Conservation (phyloP, 53 echinoderm and acorn worm species). For the Apostichopus leukothele region DNA sequence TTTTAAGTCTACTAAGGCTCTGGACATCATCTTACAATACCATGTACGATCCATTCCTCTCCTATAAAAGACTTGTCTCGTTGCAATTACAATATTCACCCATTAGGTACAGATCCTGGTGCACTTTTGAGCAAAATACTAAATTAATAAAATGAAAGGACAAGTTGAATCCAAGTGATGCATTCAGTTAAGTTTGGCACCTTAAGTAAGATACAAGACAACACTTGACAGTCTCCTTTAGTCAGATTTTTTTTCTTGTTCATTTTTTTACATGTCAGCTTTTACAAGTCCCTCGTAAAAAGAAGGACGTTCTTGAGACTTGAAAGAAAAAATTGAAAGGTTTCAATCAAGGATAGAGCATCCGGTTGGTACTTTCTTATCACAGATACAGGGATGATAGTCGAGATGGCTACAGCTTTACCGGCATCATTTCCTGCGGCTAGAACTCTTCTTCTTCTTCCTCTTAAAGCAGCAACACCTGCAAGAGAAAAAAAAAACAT, state of each 20-base stretch:
- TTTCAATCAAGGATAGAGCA: not conserved
- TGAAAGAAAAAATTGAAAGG: slow-evolving; percentile 10
- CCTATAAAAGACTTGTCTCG: no score
- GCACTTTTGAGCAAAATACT: not conserved
- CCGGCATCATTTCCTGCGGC: slow-evolving; percentile 69
- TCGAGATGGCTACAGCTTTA: not conserved
- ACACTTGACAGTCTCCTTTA: not conserved
- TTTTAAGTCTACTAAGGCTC: no score
- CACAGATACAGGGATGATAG: not conserved
- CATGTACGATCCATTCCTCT: not conserved
- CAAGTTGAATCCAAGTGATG: not conserved
- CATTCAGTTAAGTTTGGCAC: slow-evolving; percentile 28
- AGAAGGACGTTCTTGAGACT: slow-evolving; percentile 4
- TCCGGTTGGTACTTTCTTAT: slow-evolving; percentile 46
- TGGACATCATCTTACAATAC: not conserved
- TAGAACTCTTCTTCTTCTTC: slow-evolving; percentile 95
- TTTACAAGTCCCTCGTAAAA: not conserved
- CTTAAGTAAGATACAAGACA: slow-evolving; percentile 28
- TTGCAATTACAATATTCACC: no score
- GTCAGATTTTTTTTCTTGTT: not conserved
- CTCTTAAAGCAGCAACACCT: slow-evolving; percentile 99
- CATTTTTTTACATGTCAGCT: not conserved
- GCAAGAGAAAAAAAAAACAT: slow-evolving; percentile 38
- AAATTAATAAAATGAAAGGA: not conserved
- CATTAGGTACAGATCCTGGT: not conserved